Percentiles rank a stretch among this genome's conserved stretches.
Evolutionary conservation across 2,113 vertebrate genomes (phyloP).

Genomic region (Clarias macrocephalus): DNA sequence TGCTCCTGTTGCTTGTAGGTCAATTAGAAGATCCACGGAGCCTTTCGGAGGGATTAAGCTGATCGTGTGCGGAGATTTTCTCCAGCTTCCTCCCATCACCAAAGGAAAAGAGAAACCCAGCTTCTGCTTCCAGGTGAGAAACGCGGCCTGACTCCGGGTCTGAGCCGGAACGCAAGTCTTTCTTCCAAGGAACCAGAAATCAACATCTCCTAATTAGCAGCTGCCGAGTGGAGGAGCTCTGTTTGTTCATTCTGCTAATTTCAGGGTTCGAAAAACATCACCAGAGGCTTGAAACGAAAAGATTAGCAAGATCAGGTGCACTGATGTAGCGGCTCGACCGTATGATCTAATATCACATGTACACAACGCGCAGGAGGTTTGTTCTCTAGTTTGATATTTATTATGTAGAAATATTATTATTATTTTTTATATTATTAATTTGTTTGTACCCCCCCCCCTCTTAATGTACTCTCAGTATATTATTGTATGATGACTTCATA

Average conservation of each 20-base stretch:
- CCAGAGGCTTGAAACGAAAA: no score
- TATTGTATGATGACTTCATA: no score
- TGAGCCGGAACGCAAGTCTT: not conserved
- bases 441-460: not conserved
- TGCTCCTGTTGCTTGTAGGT: slow-evolving; percentile 66
- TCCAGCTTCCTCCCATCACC: slow-evolving; percentile 91
- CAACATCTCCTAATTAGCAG: no score
- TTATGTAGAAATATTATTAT: not conserved
- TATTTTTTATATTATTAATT: not conserved
- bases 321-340: no score
- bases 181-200: not conserved
- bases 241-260: no score
- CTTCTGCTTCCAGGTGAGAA: slow-evolving; percentile 92
- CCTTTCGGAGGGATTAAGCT: slow-evolving; percentile 97
- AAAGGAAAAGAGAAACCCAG: slow-evolving; percentile 79
- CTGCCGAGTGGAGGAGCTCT: no score
- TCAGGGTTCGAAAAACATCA: no score
- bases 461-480: no score
- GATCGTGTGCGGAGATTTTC: slow-evolving; percentile 93
- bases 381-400: not conserved
- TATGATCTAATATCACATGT: no score
- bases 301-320: no score
- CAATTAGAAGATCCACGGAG: slow-evolving; percentile 80
- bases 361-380: no score
- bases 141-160: not conserved